These are phyloP conservation scores for Alosa alosa DNA, from an alignment of 2,113 vertebrate genomes.

Conservation along the genomic window DNA sequence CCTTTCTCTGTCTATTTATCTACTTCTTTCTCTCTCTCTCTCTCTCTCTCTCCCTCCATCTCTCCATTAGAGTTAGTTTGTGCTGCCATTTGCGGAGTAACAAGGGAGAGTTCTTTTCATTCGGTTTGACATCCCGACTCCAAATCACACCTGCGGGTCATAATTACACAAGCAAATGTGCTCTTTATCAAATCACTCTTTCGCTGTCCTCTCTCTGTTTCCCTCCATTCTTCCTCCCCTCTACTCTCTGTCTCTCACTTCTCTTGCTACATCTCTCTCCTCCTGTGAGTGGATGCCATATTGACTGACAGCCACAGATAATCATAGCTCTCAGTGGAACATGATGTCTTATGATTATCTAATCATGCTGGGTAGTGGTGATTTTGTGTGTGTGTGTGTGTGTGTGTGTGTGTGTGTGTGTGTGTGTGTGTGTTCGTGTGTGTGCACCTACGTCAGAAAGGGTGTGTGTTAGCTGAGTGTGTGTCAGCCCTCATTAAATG, in stretches of 20 bases:
- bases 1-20: background rate
- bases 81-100: background rate
- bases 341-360: constrained; percentile 41
- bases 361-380: constrained; percentile 15
- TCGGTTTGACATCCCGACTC: background rate
- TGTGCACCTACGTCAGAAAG: background rate
- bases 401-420: constrained; percentile 4
- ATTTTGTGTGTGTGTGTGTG: background rate
- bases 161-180: constrained; percentile 20
- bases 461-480: constrained; percentile 19
- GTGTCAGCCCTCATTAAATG: constrained; percentile 34
- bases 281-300: background rate
- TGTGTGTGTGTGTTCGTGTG: background rate
- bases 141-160: background rate
- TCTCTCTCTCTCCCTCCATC: background rate
- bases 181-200: constrained; percentile 3
- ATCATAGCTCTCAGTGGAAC: constrained; percentile 28
- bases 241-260: background rate
- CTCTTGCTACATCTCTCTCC: constrained; percentile 5
- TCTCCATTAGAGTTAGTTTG: background rate
- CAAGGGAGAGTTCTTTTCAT: background rate
- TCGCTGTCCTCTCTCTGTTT: background rate
- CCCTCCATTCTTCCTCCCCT: background rate
- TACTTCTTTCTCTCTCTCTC: background rate
- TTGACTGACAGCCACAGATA: constrained; percentile 25